phyloP scores from a whole-genome alignment of 2,888 invertebrate species.

The Acrobeloides nanus region DNA sequence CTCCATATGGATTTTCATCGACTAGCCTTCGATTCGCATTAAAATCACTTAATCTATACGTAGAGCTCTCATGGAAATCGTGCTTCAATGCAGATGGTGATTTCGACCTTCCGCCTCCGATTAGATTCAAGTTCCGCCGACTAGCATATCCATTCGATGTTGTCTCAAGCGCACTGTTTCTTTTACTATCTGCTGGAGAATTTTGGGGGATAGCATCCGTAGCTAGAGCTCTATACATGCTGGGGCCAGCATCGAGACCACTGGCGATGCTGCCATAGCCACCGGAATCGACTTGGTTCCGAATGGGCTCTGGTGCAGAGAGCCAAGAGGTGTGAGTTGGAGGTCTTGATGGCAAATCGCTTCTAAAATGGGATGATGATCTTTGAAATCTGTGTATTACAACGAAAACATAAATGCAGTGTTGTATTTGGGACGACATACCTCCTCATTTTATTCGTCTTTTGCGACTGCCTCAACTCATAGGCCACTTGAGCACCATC shows the following conservation, averaged over 20 bases:
- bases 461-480: slow-evolving; percentile 40
- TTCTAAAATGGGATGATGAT: neutral
- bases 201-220: slow-evolving; percentile 42
- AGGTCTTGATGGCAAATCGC: slow-evolving; percentile 23
- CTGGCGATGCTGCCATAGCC: slow-evolving; percentile 20
- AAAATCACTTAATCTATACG: neutral
- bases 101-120: too few species aligned
- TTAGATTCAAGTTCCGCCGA: too few species aligned
- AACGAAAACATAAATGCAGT: too few species aligned
- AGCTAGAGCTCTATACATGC: slow-evolving; percentile 38
- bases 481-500: slow-evolving; percentile 49
- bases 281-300: slow-evolving; percentile 1
- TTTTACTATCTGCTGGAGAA: too few species aligned
- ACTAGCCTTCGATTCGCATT: too few species aligned
- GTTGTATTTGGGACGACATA: slow-evolving; percentile 6
- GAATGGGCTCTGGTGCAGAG: too few species aligned
- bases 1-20: too few species aligned
- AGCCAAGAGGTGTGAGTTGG: slow-evolving; percentile 48
- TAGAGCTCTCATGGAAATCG: neutral
- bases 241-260: slow-evolving; percentile 25
- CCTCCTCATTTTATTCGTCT: slow-evolving; percentile 6
- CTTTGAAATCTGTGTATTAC: too few species aligned
- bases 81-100: neutral
- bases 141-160: too few species aligned
- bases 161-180: too few species aligned